Percentiles rank a stretch among this genome's conserved stretches.
These are phyloP conservation scores for Heliconius hermathena DNA, from an alignment of 1,140 invertebrate species.

Conservation along the genomic window DNA sequence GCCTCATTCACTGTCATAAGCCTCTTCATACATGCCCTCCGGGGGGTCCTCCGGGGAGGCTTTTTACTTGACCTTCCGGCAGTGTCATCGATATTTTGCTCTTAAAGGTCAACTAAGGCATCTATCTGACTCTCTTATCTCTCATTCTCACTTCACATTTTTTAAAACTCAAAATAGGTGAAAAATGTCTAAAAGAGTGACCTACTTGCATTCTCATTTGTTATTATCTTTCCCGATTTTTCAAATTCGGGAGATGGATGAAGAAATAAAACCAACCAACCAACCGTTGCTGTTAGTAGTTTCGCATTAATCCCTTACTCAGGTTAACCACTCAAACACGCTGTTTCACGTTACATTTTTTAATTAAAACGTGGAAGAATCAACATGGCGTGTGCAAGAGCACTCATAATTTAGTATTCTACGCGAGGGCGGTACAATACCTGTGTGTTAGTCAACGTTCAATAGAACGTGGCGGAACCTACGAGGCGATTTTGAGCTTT, in stretches of 20 bases:
- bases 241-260: not conserved
- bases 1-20: no score
- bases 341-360: conserved; percentile 13
- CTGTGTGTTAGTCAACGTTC: conserved; percentile 36
- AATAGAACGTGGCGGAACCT: conserved; percentile 13
- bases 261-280: not conserved
- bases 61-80: no score
- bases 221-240: not conserved
- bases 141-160: no score
- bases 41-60: no score
- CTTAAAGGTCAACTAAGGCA: no score
- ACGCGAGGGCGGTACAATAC: conserved; percentile 43
- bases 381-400: conserved; percentile 30
- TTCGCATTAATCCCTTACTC: not conserved
- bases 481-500: conserved; percentile 35
- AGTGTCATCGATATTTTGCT: no score
- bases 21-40: no score
- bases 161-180: no score
- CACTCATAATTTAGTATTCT: conserved; percentile 48
- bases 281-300: not conserved
- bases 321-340: not conserved
- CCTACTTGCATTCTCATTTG: no score
- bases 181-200: not conserved
- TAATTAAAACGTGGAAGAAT: conserved; percentile 28
- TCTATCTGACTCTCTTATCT: no score